Conservation (phyloP, 2,888 invertebrate species). For the Zhengitettix transpicula region DNA sequence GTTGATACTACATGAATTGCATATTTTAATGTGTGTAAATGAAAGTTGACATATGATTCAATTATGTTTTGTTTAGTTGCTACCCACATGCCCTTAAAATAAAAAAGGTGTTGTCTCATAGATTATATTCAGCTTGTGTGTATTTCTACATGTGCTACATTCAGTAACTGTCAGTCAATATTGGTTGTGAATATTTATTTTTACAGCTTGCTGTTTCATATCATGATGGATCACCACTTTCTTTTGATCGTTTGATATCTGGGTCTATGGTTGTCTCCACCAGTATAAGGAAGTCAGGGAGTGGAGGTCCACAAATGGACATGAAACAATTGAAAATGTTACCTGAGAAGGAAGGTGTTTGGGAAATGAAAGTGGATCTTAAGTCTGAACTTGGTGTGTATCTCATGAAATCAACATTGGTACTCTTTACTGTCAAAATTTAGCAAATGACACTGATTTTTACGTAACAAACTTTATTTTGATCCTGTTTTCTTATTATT, state of each 20-base stretch:
- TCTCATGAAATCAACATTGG: background rate
- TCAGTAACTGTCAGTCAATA: no score
- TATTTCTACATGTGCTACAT: no score
- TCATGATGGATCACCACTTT: slow-evolving; percentile 74
- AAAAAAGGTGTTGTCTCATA: no score
- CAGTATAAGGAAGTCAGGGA: slow-evolving; percentile 39
- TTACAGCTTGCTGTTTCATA: slow-evolving; percentile 68
- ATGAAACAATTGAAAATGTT: slow-evolving; percentile 42
- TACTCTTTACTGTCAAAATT: background rate
- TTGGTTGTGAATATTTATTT: background rate
- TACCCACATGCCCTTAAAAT: no score
- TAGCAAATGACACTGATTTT: background rate
- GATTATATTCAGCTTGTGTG: no score
- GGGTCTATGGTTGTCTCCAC: slow-evolving; percentile 52
- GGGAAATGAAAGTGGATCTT: slow-evolving; percentile 68
- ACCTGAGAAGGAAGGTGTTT: slow-evolving; percentile 53
- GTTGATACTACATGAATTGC: no score
- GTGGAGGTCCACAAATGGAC: slow-evolving; percentile 48
- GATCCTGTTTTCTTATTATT: background rate
- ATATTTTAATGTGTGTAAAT: no score
- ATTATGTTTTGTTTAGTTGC: no score
- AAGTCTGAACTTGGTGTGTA: slow-evolving; percentile 39
- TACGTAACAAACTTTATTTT: no score
- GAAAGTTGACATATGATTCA: no score
- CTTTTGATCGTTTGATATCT: slow-evolving; percentile 40